These are phyloP conservation scores for Karalla daura DNA, from an alignment of 2,797 vertebrate genomes.

Conservation along the genomic window DNA sequence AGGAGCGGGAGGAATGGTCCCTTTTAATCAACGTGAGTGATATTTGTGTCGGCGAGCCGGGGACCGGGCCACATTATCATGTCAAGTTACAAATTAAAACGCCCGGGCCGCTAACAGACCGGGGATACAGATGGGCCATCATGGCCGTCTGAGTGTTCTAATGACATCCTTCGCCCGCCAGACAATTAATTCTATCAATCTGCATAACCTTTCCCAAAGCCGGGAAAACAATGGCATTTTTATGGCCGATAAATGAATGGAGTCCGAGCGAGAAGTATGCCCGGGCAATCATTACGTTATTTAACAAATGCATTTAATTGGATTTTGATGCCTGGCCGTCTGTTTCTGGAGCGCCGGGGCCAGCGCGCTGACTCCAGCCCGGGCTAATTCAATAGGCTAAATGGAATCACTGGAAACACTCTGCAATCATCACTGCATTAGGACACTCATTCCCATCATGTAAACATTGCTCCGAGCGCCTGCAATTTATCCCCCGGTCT, in stretches of 20 bases:
- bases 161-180: constrained; percentile 84
- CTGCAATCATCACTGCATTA: constrained; percentile 85
- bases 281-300: constrained; percentile 85
- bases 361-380: constrained; percentile 77
- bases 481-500: constrained; percentile 77
- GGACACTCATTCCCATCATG: constrained; percentile 77
- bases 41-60: constrained; percentile 77
- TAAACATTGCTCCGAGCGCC: constrained; percentile 82
- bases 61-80: constrained; percentile 83
- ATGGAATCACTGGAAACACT: constrained; percentile 86
- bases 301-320: constrained; percentile 88
- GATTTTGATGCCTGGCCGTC: constrained; percentile 80
- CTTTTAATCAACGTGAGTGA: constrained; percentile 85
- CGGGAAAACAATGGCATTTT: constrained; percentile 83
- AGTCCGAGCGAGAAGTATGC: constrained; percentile 79
- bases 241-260: constrained; percentile 83
- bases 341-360: constrained; percentile 72
- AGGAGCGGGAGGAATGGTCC: constrained; percentile 61
- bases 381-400: constrained; percentile 87
- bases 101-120: constrained; percentile 80
- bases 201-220: constrained; percentile 85
- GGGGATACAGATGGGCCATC: constrained; percentile 81
- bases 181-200: constrained; percentile 88
- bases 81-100: constrained; percentile 88
- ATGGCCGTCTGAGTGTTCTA: constrained; percentile 85